Evolutionary conservation across 2,888 invertebrate genomes (phyloP), one percentile per base, ranked within the genome.

Genomic region (Synergus laeviventris): DNA sequence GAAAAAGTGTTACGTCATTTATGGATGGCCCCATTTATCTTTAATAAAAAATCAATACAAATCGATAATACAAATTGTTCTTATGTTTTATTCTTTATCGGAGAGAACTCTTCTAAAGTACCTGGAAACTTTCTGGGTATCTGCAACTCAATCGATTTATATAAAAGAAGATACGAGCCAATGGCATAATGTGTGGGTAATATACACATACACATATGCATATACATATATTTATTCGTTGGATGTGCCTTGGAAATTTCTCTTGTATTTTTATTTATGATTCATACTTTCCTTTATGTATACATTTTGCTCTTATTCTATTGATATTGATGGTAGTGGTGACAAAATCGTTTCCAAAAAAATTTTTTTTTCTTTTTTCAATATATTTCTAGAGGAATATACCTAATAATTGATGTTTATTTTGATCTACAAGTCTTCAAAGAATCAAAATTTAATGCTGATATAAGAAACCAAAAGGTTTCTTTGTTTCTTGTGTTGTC

Each of bases 241-340:
- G 39, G 24, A 64, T 64, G 12, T 38, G 38, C 21, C 42, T 64
- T 64, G 42, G 24, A 42, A 64, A 42, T 39, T 66, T 8, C 45
- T 42, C 11, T 66, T 42, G 21, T 14, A 24, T 66, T 66, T 66
- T 42, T 66, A 66, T 66, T 42, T 66, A 24, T 24, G 42, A 45
- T 45, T 66, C 24, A 24, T 66, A 21, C 14, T 8, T 64, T 24
- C 21, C 64, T 64, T 39, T 42, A 64, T 64, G 18, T 21, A 38
- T 39, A 38, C 18, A 39, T 21, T 39, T 64, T 64, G 18, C 39
- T 8, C 24, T 45, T 66, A 66, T 18, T 9, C 42, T 66, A 45
- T 66, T 66, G 64, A 64, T 64, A 39, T 38, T n/a, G n/a, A n/a
- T n/a, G n/a, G n/a, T n/a, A n/a, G n/a, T n/a, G 64, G 21, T 64